Percentiles rank a stretch among this genome's conserved stretches.
These are phyloP conservation scores for Myotis yumanensis DNA, from an alignment of 2,113 vertebrate genomes.

Conservation along the genomic window DNA sequence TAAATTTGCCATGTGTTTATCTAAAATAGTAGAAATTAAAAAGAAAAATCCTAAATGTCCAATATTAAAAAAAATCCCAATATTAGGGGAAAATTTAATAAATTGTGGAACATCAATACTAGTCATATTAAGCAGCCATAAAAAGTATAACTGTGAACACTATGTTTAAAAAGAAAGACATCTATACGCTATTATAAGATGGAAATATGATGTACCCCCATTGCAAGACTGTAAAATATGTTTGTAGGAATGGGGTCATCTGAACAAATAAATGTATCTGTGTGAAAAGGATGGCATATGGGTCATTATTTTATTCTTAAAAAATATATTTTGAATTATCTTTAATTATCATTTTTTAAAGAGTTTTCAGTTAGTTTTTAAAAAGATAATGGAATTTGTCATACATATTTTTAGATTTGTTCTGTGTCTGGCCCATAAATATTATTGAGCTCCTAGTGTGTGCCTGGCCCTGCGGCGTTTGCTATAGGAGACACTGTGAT, in stretches of 20 bases:
- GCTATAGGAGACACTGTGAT: rapidly evolving
- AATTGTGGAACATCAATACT: neutral
- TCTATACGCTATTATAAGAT: neutral
- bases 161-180: neutral
- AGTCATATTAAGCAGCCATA: neutral
- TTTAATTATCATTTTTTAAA: neutral
- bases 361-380: neutral
- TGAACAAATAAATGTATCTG: neutral
- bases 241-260: neutral
- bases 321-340: conserved; percentile 18
- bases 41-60: neutral
- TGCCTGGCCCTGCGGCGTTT: neutral
- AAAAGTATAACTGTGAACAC: neutral
- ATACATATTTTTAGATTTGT: neutral
- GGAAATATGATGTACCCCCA: neutral
- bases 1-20: neutral
- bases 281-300: neutral
- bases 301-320: conserved; percentile 6
- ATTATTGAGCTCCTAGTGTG: neutral
- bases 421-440: neutral
- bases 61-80: neutral
- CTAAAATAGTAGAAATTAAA: conserved; percentile 7
- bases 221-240: neutral
- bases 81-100: neutral
- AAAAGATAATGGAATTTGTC: neutral